Evolutionary conservation across 2,888 invertebrate genomes (phyloP).

Genomic region (Tromatobia lineatoria): DNA sequence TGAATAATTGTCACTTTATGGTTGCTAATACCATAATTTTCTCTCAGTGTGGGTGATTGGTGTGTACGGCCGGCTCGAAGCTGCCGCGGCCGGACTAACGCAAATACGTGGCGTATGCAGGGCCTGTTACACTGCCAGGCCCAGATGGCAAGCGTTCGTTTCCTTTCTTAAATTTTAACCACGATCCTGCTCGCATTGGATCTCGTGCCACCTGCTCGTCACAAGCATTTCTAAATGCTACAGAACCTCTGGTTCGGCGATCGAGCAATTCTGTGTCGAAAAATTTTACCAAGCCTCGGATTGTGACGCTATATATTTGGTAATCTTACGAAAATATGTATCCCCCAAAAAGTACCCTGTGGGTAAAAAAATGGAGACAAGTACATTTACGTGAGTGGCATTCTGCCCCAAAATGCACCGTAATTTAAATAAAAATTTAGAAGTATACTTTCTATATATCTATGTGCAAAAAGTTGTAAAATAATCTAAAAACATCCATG

Average conservation of each 20-base stretch:
- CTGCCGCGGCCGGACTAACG: slow-evolving; percentile 40
- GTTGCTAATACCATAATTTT: too few relatives aligned
- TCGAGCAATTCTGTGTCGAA: neutral
- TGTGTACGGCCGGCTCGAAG: neutral
- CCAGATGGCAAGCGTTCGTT: slow-evolving; percentile 84
- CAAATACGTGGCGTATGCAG: slow-evolving; percentile 42
- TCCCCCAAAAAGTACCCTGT: too few relatives aligned
- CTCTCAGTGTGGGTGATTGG: too few relatives aligned
- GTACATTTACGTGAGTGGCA: too few relatives aligned
- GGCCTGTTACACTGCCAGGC: slow-evolving; percentile 66
- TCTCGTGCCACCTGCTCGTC: slow-evolving; percentile 80
- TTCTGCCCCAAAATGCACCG: too few relatives aligned
- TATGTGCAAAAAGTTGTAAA: too few relatives aligned
- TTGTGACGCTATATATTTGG: neutral
- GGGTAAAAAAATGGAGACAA: too few relatives aligned
- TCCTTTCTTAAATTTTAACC: slow-evolving; percentile 82
- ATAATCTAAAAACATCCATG: too few relatives aligned
- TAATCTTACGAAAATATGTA: too few relatives aligned
- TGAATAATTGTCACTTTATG: too few relatives aligned
- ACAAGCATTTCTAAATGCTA: slow-evolving; percentile 58
- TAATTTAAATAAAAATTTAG: too few relatives aligned
- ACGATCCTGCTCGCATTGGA: slow-evolving; percentile 65
- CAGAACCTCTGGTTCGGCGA: slow-evolving; percentile 14
- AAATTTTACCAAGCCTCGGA: neutral
- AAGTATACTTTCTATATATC: too few relatives aligned